Base-by-base conservation (phyloP, 2,113 vertebrate genomes). In the Muntiacus reevesi region DNA sequence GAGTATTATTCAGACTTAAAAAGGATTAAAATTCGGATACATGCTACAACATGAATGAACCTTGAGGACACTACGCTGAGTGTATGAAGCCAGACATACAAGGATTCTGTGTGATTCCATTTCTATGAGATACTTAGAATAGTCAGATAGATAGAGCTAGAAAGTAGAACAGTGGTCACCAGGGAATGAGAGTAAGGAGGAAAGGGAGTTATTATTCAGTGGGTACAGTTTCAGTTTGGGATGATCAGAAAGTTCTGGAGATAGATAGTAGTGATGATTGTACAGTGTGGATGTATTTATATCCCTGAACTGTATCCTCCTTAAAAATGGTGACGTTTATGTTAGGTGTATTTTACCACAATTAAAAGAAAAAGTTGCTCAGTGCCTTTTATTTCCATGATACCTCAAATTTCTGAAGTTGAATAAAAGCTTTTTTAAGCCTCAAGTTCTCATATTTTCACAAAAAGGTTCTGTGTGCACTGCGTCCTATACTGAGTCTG, bases 401-500 rank as follows among this genome's bases (percentile, higher is more conserved):
- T 13, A 87, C 4, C 27, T 96, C n/a, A 96, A 43, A 89, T 95
- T 92, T 97, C 87, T 96, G 27, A 97, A 88, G 47, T 90, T 89
- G 81, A 87, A n/a, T 92, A 81, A 82, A 89, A 87, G 23, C 6
- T 62, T 71, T 92, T 81, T 94, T 52, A 81, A 62, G 11, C 10
- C 27, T 62, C 59, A 12, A 47, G 23, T 96, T 91, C 4, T 15
- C 19, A 28, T 82, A 33, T 84, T 90, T 27, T 27, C 10, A 4
- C 91, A 45, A n/a, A 87, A 79, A 91, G 9, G 36, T 52, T 94
- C 55, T 78, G 0, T 43, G 6, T 17, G 43, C 4, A 15, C 16
- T 23, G 3, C 28, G 12, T 85, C 21, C 71, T 93, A 93, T 71
- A 76, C 50, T 40, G 74, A 84, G 21, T 60, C 47, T 93, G 30